Evolutionary conservation across 2,888 invertebrate genomes (phyloP), one percentile per base, ranked within the genome.

Genomic region (Pseudoips prasinana): DNA sequence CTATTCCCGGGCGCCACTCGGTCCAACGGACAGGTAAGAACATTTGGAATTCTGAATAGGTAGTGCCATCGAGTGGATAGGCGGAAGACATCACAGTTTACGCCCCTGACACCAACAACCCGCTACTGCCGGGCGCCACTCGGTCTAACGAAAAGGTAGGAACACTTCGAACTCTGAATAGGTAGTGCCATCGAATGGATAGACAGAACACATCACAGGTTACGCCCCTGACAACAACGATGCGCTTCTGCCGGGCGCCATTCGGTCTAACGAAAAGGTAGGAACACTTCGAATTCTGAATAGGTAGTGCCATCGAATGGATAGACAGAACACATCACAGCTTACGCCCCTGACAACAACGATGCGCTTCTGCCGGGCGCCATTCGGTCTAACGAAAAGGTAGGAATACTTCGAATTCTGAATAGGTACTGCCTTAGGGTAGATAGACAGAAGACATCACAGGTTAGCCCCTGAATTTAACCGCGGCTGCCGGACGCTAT

Each of bases 241-340:
- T 83, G 98, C 98, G 0, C 82, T 99, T 0, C 94, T 95, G 67
- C 98, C 99, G 0, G 96, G 97, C 2, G 96, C 94, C 1, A 87
- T 89, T 0, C 88, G 99, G 57, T 90, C 95, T 1, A 96, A 92
- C 81, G 98, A 97, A 44, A 79, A 92, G 82, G 95, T 95, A 72
- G 22, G 1, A 1, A 18, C 4, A 3, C 8, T n/a, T 10, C 3
- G n/a, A n/a, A n/a, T n/a, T n/a, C n/a, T n/a, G n/a, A n/a, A n/a
- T n/a, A n/a, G n/a, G n/a, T n/a, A n/a, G n/a, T n/a, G 33, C 99
- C 99, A 10, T 99, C 99, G 99, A 92, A 93, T 46, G 99, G 98
- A 0, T 96, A 98, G 83, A 91, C 94, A 0, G 98, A 98, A 73
- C 75, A 89, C 0, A 71, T 85, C 0, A 92, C 94, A 0, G 92